A percentile compares a stretch with the other conserved stretches of the same genome.
Evolutionary conservation across 2,797 vertebrate species (phyloP).

Genomic region (Ibycter americanus): DNA sequence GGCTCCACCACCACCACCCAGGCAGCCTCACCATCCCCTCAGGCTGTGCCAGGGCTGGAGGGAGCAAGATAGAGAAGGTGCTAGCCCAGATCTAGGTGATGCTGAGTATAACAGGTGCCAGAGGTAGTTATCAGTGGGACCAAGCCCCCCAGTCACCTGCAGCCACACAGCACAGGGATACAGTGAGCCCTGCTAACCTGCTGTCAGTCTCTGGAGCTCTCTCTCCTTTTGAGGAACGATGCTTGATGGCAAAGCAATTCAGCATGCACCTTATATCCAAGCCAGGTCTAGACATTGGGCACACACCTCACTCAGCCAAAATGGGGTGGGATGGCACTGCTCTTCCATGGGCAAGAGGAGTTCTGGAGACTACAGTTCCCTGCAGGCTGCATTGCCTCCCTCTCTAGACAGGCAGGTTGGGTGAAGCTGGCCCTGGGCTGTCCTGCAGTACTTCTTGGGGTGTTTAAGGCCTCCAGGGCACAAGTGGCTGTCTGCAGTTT

Average conservation of each 20-base stretch:
- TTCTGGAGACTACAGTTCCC: neutral
- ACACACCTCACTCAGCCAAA: neutral
- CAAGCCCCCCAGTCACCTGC: accelerated
- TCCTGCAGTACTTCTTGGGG: neutral
- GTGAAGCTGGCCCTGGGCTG: neutral
- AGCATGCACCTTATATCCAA: neutral
- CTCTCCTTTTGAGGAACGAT: neutral
- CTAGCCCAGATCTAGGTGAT: neutral
- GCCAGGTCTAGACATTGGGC: neutral
- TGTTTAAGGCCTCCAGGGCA: neutral
- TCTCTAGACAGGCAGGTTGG: neutral
- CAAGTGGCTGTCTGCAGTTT: neutral
- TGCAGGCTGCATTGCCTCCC: neutral
- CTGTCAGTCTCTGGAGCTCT: neutral
- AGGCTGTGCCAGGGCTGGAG: neutral
- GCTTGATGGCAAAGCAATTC: neutral
- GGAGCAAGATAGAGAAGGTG: neutral
- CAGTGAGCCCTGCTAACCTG: neutral
- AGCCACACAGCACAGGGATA: neutral
- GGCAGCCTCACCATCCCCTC: neutral
- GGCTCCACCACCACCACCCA: neutral
- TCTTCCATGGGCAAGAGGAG: neutral
- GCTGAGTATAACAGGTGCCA: neutral
- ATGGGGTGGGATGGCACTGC: neutral
- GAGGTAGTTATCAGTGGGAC: neutral